Percentiles rank a stretch among this genome's conserved stretches.
Conservation (phyloP, 2,888 invertebrate genomes). For the Alsophila aescularia region DNA sequence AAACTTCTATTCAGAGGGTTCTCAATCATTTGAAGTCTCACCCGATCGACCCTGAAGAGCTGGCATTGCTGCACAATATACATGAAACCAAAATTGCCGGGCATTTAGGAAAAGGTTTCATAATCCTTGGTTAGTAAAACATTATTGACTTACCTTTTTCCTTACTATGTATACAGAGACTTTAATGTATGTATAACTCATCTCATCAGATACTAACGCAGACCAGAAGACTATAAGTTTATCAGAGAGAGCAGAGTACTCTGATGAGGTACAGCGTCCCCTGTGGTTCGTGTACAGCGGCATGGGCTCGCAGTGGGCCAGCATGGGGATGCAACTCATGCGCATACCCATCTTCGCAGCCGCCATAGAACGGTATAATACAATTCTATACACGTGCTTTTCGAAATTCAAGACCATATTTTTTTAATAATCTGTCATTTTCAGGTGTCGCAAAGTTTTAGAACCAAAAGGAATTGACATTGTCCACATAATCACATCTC, state of each 20-base stretch:
- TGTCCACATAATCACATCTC: conserved; percentile 35
- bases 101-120: conserved; percentile 85
- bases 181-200: too few species aligned
- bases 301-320: conserved; percentile 89
- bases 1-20: conserved; percentile 58
- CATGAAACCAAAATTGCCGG: conserved; percentile 70
- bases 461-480: conserved; percentile 36
- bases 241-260: conserved; percentile 53
- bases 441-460: conserved; percentile 30
- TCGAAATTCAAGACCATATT: background rate
- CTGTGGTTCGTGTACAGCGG: conserved; percentile 90
- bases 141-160: background rate
- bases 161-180: background rate
- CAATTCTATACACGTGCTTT: background rate
- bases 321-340: conserved; percentile 87
- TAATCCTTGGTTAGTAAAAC: conserved; percentile 64
- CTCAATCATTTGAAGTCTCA: conserved; percentile 53
- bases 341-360: conserved; percentile 84
- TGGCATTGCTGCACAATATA: conserved; percentile 73
- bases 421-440: conserved; percentile 4
- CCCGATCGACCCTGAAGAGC: conserved; percentile 73
- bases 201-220: conserved; percentile 48
- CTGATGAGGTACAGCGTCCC: conserved; percentile 68
- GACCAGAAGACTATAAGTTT: conserved; percentile 55
- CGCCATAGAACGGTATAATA: conserved; percentile 72